Percentiles rank a stretch among this genome's conserved stretches.
Evolutionary conservation across 2,888 invertebrate species (phyloP).

Genomic region (Norana najaformis): DNA sequence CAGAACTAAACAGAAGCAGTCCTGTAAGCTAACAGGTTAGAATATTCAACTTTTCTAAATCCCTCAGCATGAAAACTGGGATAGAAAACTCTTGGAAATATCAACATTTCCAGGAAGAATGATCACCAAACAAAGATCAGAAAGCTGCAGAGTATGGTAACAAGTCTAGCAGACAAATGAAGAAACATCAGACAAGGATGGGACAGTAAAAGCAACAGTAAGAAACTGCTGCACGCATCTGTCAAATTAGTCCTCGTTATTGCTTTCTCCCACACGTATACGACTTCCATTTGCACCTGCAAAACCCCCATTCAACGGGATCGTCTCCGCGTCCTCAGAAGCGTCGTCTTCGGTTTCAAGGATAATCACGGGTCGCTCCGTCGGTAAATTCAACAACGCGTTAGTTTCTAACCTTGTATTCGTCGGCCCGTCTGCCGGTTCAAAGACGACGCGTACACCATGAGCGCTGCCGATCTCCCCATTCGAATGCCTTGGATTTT

Average conservation of each 20-base stretch:
- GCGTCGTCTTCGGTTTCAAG: not conserved
- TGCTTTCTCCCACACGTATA: not conserved
- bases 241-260: not conserved
- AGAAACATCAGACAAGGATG: not conserved
- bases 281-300: not conserved
- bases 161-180: not conserved
- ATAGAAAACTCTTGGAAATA: not conserved
- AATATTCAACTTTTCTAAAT: too few species aligned
- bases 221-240: not conserved
- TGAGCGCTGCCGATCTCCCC: not conserved
- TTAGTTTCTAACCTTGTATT: not conserved
- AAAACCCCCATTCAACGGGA: not conserved
- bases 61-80: not conserved
- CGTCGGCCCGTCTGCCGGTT: not conserved
- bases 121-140: not conserved
- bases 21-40: too few species aligned
- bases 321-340: not conserved
- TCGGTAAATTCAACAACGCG: not conserved
- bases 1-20: too few species aligned
- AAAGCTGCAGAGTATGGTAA: not conserved
- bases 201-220: not conserved
- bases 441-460: not conserved
- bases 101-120: not conserved
- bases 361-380: not conserved
- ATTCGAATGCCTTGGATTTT: constrained; percentile 21